phyloP scores from a whole-genome alignment of 2,797 vertebrate genomes.

The Enteromius thamalakanensis region DNA sequence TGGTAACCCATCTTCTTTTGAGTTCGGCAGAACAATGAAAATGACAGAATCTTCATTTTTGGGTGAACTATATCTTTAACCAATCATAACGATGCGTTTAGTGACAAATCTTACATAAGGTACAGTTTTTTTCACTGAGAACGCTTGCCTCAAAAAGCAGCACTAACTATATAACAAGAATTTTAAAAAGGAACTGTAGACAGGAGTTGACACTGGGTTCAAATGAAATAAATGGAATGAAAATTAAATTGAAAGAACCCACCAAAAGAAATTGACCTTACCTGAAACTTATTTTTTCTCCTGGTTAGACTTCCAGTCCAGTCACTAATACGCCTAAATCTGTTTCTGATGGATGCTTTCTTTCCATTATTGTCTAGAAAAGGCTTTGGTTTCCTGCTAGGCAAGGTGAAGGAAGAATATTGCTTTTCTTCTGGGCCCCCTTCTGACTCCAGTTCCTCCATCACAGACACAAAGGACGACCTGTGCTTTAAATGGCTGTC shows the following conservation, averaged over 20 bases:
- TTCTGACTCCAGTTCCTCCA: constrained; percentile 73
- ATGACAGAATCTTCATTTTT: too few species aligned
- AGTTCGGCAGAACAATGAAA: too few species aligned
- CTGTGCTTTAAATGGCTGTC: constrained; percentile 69
- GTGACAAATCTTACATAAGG: too few species aligned
- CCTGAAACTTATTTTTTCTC: constrained; percentile 91
- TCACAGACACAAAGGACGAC: constrained; percentile 77
- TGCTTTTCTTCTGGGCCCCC: constrained; percentile 65
- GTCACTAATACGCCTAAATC: constrained; percentile 88
- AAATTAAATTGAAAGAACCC: not conserved
- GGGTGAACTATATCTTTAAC: too few species aligned
- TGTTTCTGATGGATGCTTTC: constrained; percentile 86
- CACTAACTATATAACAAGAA: not conserved
- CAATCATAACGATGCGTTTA: too few species aligned
- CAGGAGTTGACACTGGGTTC: not conserved
- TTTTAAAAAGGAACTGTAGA: not conserved
- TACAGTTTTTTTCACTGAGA: too few species aligned
- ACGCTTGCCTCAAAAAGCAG: not conserved
- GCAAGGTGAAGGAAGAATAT: constrained; percentile 84
- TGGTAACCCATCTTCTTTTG: too few species aligned
- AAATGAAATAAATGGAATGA: not conserved
- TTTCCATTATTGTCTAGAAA: constrained; percentile 71
- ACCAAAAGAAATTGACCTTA: constrained; percentile 59
- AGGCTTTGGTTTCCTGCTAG: constrained; percentile 76
- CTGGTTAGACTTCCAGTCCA: constrained; percentile 94